Percentiles rank a stretch among this genome's conserved stretches.
phyloP scores from a whole-genome alignment of 2,797 vertebrate genomes.

The Chiroxiphia lanceolata region DNA sequence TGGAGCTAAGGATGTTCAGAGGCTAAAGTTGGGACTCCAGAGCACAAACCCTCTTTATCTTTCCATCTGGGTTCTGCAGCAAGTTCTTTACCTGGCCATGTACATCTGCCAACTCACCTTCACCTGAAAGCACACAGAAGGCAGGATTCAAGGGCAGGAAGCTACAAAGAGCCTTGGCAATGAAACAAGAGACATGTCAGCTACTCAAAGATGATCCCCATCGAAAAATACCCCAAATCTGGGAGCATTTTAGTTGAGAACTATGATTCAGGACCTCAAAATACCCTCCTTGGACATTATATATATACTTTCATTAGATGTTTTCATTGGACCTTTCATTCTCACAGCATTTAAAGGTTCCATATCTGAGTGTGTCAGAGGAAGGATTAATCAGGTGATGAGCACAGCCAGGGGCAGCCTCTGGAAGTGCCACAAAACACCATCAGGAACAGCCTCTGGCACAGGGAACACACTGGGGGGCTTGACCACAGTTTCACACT shows the following conservation, averaged over 20 bases:
- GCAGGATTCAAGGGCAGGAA: background rate
- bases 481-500: fast-evolving
- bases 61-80: background rate
- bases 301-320: background rate
- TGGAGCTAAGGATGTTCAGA: background rate
- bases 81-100: slow-evolving; percentile 41
- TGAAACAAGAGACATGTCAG: background rate
- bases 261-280: background rate
- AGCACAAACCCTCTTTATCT: background rate
- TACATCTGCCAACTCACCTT: slow-evolving; percentile 36
- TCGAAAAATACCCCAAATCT: background rate
- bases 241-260: background rate
- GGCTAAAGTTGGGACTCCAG: background rate
- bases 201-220: background rate
- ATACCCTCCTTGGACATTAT: background rate
- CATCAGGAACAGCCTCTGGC: background rate
- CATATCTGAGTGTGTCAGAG: background rate
- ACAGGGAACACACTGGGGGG: background rate
- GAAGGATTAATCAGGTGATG: background rate
- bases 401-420: background rate
- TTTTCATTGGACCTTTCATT: background rate
- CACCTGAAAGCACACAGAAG: slow-evolving; percentile 1
- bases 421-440: background rate
- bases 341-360: background rate
- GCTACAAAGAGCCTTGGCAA: too few species aligned